A percentile compares a stretch with the other conserved stretches of the same genome.
These are phyloP conservation scores for Leptoclinus maculatus DNA, from an alignment of 2,797 vertebrate genomes.

Conservation along the genomic window DNA sequence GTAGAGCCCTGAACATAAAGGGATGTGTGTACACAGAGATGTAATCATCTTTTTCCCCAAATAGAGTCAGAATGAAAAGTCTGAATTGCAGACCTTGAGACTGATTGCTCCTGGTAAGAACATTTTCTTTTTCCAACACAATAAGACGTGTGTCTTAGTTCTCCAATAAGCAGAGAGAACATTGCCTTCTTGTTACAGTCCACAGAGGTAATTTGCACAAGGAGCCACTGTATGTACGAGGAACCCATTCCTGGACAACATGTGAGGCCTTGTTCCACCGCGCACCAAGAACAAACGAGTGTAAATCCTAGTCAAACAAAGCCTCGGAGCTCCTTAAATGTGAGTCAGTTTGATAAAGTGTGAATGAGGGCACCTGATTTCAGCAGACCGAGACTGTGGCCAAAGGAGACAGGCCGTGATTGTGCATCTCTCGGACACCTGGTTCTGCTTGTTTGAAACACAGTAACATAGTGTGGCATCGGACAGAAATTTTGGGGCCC, in stretches of 20 bases:
- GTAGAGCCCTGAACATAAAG: slow-evolving; percentile 11
- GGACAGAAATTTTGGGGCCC: slow-evolving; percentile 54
- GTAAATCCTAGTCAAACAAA: slow-evolving; percentile 54
- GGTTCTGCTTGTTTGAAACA: slow-evolving; percentile 35
- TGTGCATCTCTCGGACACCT: slow-evolving; percentile 69
- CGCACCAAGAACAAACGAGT: slow-evolving; percentile 26
- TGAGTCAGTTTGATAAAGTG: slow-evolving; percentile 22
- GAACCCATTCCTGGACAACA: slow-evolving; percentile 37
- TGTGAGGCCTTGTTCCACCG: slow-evolving; percentile 42
- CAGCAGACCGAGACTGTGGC: slow-evolving; percentile 2
- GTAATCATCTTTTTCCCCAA: slow-evolving; percentile 4
- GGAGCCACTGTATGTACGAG: slow-evolving; percentile 52
- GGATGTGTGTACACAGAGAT: slow-evolving; percentile 9
- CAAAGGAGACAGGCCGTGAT: slow-evolving; percentile 47
- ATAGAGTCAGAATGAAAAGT: slow-evolving; percentile 24
- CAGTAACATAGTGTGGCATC: slow-evolving; percentile 29
- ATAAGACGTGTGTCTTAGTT: slow-evolving; percentile 52
- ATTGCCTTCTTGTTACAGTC: slow-evolving; percentile 41
- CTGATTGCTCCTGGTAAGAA: slow-evolving; percentile 20
- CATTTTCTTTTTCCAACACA: slow-evolving; percentile 15
- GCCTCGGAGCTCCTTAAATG: slow-evolving; percentile 21
- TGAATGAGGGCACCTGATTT: slow-evolving; percentile 55
- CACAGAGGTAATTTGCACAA: slow-evolving; percentile 55
- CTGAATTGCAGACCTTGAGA: slow-evolving; percentile 32
- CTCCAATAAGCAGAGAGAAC: slow-evolving; percentile 32